Percentiles rank a stretch among this genome's conserved stretches.
phyloP scores from a whole-genome alignment of 2,113 vertebrate species.

The Mellivora capensis region DNA sequence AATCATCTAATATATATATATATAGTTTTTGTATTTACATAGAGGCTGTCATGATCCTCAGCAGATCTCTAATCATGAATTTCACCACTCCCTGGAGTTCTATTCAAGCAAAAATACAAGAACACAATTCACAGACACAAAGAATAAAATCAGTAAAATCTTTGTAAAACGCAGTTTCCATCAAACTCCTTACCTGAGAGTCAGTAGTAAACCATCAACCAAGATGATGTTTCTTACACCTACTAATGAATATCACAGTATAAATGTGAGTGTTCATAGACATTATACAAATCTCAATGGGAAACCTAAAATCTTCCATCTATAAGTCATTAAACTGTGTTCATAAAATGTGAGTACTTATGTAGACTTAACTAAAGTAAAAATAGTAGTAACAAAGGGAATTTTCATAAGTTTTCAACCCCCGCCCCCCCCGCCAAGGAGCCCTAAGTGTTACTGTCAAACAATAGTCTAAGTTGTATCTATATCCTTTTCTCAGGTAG shows the following conservation, averaged over 20 bases:
- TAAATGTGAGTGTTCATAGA: neutral
- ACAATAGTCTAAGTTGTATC: neutral
- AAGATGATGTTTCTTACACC: neutral
- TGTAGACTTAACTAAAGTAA: neutral
- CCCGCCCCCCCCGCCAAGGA: fast-evolving
- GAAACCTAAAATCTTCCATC: neutral
- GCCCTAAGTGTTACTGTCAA: neutral
- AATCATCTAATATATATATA: neutral
- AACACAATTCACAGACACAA: neutral
- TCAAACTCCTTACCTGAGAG: constrained; percentile 25
- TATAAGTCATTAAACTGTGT: neutral
- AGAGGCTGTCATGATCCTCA: neutral
- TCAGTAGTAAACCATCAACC: neutral
- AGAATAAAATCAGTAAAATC: constrained; percentile 1
- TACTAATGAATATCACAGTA: constrained; percentile 6
- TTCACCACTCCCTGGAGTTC: neutral
- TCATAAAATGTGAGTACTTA: neutral
- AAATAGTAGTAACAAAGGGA: neutral
- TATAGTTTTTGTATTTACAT: neutral
- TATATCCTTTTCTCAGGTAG: neutral
- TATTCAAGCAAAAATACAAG: neutral
- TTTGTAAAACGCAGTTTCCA: neutral
- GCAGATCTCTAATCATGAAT: neutral
- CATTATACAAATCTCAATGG: neutral
- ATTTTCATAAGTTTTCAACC: neutral